Base-by-base conservation (phyloP, 1,140 invertebrate species). In the Drosophila murphyi region DNA sequence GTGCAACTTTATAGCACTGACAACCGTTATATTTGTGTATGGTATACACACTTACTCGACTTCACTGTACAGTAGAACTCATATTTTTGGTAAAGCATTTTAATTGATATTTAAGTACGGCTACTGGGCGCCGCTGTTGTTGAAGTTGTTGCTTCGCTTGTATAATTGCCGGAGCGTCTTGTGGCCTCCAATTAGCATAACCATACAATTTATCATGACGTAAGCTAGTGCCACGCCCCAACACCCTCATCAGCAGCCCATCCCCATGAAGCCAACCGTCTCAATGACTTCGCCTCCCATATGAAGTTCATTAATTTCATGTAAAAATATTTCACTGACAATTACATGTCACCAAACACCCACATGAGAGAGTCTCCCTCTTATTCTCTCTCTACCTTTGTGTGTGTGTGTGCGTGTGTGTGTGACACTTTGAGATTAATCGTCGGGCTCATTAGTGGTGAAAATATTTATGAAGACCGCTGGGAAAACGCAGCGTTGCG, bases 61-160 rank as follows among this genome's bases (percentile, higher is more conserved):
- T 64, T 48, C 20, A 34, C 31, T 6, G 35, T 29, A 35, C 29
- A 7, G n/a, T 5, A 8, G 8, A 68, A 12, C 55, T 64, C 41
- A 52, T 78, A 59, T 68, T 50, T 45, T 41, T 52, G 47, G 75
- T 61, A 48, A 68, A 51, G 51, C 57, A 50, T 75, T 87, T 72
- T 88, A 87, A 87, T 88, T 88, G 82, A 88, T 88, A 87, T 88
- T 88, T 83, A 88, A 87, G 79, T 77, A 83, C 71, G 68, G 37
- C 37, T 35, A 41, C 56, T 69, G 55, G 62, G 74, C 63, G 57
- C 74, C 67, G 20, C 20, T 65, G 51, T 37, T 39, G 35, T 48
- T 45, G 61, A 59, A 72, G 28, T 31, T 52, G 47, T 41, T 37
- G 39, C 47, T 32, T 52, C 43, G 31, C 43, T 54, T 64, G 45